These are phyloP conservation scores for Drosophila koepferae DNA, from an alignment of 2,888 invertebrate genomes.

Conservation along the genomic window DNA sequence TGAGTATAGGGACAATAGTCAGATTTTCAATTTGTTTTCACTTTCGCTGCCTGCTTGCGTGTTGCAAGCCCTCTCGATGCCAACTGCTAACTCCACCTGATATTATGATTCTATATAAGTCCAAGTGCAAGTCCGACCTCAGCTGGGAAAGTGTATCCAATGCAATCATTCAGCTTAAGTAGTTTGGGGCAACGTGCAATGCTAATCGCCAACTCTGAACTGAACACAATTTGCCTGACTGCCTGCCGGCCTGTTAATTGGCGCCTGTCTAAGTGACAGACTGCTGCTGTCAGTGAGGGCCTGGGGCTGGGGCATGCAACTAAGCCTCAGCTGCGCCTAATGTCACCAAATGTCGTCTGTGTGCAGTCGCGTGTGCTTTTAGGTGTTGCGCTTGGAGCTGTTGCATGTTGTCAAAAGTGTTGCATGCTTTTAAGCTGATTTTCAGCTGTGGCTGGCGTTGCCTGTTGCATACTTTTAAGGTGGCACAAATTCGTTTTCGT, in stretches of 20 bases:
- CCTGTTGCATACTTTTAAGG: conserved; percentile 32
- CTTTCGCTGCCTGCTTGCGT: conserved; percentile 47
- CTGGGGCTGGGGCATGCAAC: conserved; percentile 6
- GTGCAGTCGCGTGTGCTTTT: neutral
- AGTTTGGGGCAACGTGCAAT: conserved; percentile 63
- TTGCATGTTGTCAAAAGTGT: conserved; percentile 3
- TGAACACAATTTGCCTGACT: conserved; percentile 25
- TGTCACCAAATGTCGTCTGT: neutral
- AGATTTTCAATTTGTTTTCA: conserved; percentile 44
- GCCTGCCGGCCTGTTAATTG: conserved; percentile 24
- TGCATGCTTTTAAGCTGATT: conserved; percentile 36
- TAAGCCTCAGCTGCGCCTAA: neutral
- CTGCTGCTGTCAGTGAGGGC: conserved; percentile 16
- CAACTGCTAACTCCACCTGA: conserved; percentile 58
- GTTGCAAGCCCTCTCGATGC: conserved; percentile 42
- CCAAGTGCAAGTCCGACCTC: conserved; percentile 4
- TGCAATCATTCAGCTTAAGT: conserved; percentile 35
- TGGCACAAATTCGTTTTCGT: conserved; percentile 2
- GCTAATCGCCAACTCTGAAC: conserved; percentile 51
- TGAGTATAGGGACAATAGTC: neutral
- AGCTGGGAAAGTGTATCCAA: conserved; percentile 68
- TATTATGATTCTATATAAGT: conserved; percentile 64
- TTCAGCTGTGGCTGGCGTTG: neutral
- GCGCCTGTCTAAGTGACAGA: conserved; percentile 9
- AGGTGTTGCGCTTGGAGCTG: neutral